Base-by-base conservation (phyloP, 2,113 vertebrate genomes). In the Lampris incognitus region DNA sequence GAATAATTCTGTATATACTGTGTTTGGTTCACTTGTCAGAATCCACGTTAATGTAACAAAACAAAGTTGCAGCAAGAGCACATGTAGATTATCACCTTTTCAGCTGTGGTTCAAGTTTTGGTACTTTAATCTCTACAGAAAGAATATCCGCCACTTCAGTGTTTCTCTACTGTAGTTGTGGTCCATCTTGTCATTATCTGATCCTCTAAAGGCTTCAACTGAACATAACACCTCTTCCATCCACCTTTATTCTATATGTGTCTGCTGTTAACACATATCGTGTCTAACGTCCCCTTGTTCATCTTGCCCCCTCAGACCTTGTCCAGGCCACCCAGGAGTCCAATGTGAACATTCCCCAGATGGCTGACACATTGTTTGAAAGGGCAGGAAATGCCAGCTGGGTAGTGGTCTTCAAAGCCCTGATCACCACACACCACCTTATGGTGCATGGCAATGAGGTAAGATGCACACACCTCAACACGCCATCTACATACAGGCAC, bases 401-500 rank as follows among this genome's bases (percentile, higher is more conserved):
- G 98, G 96, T 99, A 84, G 98, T 99, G 92, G 98, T 99, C 83
- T 99, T 97, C 94, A 99, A 99, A 85, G 98, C 98, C 68, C 95
- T 99, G 89, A 96, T 98, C 92, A 96, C 98, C 86, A 99, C 98
- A 66, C 98, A 99, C 87, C 96, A 99, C 92, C 94, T 99, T 90
- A 99, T 99, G 97, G 97, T 98, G 81, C 95, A 97, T 63, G 98
- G 98, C 87, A 99, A 99, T 59, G 98, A 99, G 97, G 98, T 98
- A 92, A 96, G 87, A 2, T 46, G n/a, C 4, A 13, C 38, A 41
- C 38, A 62, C 62, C 40, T 4, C 51, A 3, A 10, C 37, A 70
- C 40, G 6, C 58, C 36, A 39, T 39, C 36, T 57, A 38, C 13
- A 38, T 6, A 41, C 6, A 39, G 11, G 54, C 8, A 68, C 8